Base-by-base conservation (phyloP, 2,797 vertebrate species). In the Sarcoramphus papa region DNA sequence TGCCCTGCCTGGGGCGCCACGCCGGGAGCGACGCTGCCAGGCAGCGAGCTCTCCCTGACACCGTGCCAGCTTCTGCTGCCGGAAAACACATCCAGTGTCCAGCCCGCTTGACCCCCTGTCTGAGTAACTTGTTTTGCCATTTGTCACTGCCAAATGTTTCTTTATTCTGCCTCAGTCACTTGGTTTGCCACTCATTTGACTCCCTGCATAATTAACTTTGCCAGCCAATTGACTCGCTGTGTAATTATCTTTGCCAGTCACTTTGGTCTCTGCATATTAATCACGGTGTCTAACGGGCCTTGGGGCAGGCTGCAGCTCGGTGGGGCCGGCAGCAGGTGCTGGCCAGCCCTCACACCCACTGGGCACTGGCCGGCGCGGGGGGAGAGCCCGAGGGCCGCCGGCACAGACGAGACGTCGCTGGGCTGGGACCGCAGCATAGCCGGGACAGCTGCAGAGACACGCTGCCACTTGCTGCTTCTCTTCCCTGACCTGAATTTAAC, bases 201-300 rank as follows among this genome's bases (percentile, higher is more conserved):
- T 87, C 80, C 63, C 82, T 54, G 93, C 88, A 43, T 97, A 96
- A 96, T 96, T 94, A 97, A 97, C 93, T 96, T 90, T 88, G 96
- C 95, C 93, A 97, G 97, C 86, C 96, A 97, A 96, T 86, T 97
- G 93, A 96, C 93, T 97, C 5, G 13, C 92, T 63, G 88, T 43
- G 88, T 95, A 96, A 97, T 96, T 97, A 95, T 95, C 94, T 86
- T 45, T 84, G 93, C 95, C 90, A 91, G 89, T 63, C 85, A 7
- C 95, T 94, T 45, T 50, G 88, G 91, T 83, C 86, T 85, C 15
- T n/a, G 93, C 88, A 47, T 90, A 14, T 96, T 96, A 97, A 95
- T 93, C 74, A 22, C 20, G 77, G 92, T 72, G 91, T 50, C 89
- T 25, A 25, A 43, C 12, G 65, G 86, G 87, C 91, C 89, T 4